Evolutionary conservation across 1,140 invertebrate genomes (phyloP).

Genomic region (Ips typographus): DNA sequence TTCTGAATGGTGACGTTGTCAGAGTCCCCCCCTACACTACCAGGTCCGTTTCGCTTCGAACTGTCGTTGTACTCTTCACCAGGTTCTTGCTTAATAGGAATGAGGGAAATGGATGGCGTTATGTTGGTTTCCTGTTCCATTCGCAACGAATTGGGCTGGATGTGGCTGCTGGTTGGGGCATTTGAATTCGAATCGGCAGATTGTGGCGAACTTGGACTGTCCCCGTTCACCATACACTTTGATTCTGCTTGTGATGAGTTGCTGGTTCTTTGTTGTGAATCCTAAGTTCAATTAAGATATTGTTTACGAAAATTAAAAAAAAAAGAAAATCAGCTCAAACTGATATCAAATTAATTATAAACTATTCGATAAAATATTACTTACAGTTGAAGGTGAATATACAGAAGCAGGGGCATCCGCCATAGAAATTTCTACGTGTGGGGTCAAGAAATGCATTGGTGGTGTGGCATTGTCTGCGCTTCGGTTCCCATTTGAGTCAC

Average conservation of each 20-base stretch:
- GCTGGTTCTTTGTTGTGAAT: slow-evolving; percentile 24
- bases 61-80: slow-evolving; percentile 46
- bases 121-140: slow-evolving; percentile 61
- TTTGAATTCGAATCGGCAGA: slow-evolving; percentile 76
- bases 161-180: slow-evolving; percentile 67
- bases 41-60: slow-evolving; percentile 47
- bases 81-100: slow-evolving; percentile 80
- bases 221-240: slow-evolving; percentile 54
- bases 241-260: slow-evolving; percentile 44
- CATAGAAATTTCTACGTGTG: slow-evolving; percentile 87
- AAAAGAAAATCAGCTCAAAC: neutral
- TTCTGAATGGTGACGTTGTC: slow-evolving; percentile 48
- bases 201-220: slow-evolving; percentile 70
- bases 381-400: slow-evolving; percentile 47
- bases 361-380: neutral
- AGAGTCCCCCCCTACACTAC: slow-evolving; percentile 47
- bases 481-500: slow-evolving; percentile 73
- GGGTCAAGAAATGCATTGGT: slow-evolving; percentile 86
- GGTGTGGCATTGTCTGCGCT: slow-evolving; percentile 80
- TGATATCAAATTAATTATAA: neutral
- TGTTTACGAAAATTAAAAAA: neutral
- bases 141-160: slow-evolving; percentile 50
- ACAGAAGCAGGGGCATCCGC: slow-evolving; percentile 60
- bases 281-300: slow-evolving; percentile 7
- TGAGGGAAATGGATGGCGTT: slow-evolving; percentile 81